phyloP scores from a whole-genome alignment of 2,797 vertebrate genomes.

The Leptodactylus fallax region DNA sequence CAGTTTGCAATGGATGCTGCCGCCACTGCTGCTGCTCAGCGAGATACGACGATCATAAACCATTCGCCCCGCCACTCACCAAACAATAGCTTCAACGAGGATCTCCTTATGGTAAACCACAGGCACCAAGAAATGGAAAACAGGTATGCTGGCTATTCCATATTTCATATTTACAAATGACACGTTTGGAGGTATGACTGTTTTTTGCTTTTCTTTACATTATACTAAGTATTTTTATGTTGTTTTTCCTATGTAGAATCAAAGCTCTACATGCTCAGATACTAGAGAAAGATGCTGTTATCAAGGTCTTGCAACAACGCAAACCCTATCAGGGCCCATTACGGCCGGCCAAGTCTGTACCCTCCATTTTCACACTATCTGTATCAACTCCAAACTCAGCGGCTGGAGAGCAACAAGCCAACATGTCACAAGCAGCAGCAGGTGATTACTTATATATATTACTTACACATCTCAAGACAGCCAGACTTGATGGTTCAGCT shows the following conservation, averaged over 20 bases:
- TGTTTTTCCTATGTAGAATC: conserved; percentile 76
- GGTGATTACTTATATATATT: conserved; percentile 74
- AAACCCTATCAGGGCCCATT: conserved; percentile 82
- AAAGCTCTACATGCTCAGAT: conserved; percentile 92
- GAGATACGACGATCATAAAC: conserved; percentile 95
- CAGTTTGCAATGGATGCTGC: conserved; percentile 98
- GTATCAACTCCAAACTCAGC: conserved; percentile 52
- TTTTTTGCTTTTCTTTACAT: background rate
- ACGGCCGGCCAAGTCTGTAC: conserved; percentile 88
- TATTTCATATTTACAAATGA: background rate
- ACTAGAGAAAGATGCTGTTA: conserved; percentile 94
- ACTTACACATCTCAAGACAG: background rate
- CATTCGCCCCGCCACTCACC: conserved; percentile 93
- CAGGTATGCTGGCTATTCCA: conserved; percentile 77
- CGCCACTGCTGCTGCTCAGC: conserved; percentile 91
- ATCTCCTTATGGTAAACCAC: conserved; percentile 83
- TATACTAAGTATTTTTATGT: background rate
- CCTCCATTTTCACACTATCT: conserved; percentile 80
- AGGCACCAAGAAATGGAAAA: conserved; percentile 96
- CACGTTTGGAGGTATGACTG: background rate
- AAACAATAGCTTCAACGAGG: conserved; percentile 92
- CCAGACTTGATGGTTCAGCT: background rate
- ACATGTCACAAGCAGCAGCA: conserved; percentile 68
- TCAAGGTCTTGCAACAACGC: conserved; percentile 94
- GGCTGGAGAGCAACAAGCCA: conserved; percentile 61